Evolutionary conservation across 2,888 invertebrate genomes (phyloP).

Genomic region (Muschampia plurimacula): DNA sequence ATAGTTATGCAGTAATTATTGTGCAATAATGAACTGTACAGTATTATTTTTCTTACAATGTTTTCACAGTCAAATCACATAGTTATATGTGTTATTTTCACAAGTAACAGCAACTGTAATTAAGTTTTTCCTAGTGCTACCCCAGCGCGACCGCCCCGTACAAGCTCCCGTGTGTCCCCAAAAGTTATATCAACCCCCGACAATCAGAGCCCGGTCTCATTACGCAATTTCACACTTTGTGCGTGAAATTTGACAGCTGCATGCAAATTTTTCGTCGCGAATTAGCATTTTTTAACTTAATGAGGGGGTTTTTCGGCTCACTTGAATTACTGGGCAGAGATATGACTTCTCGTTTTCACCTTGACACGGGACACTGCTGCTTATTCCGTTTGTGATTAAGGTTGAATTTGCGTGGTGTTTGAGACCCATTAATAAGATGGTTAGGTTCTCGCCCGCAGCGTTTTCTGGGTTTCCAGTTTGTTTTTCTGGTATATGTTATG

Average conservation of each 20-base stretch:
- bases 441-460: slow-evolving; percentile 19
- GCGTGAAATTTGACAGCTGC: slow-evolving; percentile 60
- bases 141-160: slow-evolving; percentile 16
- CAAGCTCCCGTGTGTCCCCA: slow-evolving; percentile 41
- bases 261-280: slow-evolving; percentile 52
- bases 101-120: neutral
- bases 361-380: neutral
- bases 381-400: slow-evolving; percentile 13
- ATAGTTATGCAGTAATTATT: too few relatives aligned
- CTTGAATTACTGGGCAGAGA: slow-evolving; percentile 26
- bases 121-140: neutral
- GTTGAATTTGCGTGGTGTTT: neutral
- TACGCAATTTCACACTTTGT: slow-evolving; percentile 60
- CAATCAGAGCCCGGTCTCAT: slow-evolving; percentile 53
- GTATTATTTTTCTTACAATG: too few relatives aligned
- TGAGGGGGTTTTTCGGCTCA: slow-evolving; percentile 41
- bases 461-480: slow-evolving; percentile 24
- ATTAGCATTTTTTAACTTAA: slow-evolving; percentile 55
- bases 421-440: neutral
- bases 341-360: slow-evolving; percentile 23
- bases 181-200: slow-evolving; percentile 47
- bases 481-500: slow-evolving; percentile 31
- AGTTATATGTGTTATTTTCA: too few relatives aligned
- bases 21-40: too few relatives aligned
- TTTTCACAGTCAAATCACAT: too few relatives aligned